Percentiles rank a stretch among this genome's conserved stretches.
phyloP scores from a whole-genome alignment of 1,140 invertebrate genomes.

The Heterodera carotae region DNA sequence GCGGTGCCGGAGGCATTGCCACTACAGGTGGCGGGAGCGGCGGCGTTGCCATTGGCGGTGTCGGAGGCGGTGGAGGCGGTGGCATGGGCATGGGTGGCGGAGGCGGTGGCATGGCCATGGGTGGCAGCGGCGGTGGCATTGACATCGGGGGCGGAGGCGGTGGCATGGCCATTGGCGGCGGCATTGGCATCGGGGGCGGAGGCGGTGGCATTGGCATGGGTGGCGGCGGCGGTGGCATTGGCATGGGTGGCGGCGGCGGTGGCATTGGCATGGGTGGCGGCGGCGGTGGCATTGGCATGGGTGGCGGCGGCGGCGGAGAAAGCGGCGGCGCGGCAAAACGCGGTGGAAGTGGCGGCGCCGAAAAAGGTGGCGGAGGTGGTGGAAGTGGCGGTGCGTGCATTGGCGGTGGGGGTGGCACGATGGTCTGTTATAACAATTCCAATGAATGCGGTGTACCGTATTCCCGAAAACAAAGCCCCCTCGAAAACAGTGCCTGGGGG shows the following conservation, averaged over 20 bases:
- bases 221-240: constrained; percentile 13
- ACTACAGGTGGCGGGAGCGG: constrained; percentile 15
- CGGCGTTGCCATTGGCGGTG: constrained; percentile 5
- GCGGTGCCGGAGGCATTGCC: not conserved
- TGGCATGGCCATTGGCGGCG: constrained; percentile 26
- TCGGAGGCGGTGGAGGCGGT: constrained; percentile 2
- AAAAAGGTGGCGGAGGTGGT: not conserved
- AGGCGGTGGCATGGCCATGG: not conserved
- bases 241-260: constrained; percentile 11
- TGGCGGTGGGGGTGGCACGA: constrained; percentile 4
- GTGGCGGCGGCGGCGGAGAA: not conserved
- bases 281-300: constrained; percentile 8
- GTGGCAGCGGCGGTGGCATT: constrained; percentile 19
- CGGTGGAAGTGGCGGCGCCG: not conserved
- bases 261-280: constrained; percentile 9
- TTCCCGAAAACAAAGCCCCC: too few relatives aligned
- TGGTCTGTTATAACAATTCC: not conserved
- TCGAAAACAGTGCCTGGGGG: too few relatives aligned
- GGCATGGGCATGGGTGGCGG: not conserved
- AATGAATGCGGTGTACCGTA: too few relatives aligned
- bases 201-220: constrained; percentile 4
- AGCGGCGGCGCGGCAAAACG: too few relatives aligned
- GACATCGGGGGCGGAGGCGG: constrained; percentile 28
- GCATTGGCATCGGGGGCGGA: not conserved
- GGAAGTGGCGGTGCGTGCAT: constrained; percentile 14